phyloP scores from a whole-genome alignment of 2,113 vertebrate genomes.

The Helogale parvula region DNA sequence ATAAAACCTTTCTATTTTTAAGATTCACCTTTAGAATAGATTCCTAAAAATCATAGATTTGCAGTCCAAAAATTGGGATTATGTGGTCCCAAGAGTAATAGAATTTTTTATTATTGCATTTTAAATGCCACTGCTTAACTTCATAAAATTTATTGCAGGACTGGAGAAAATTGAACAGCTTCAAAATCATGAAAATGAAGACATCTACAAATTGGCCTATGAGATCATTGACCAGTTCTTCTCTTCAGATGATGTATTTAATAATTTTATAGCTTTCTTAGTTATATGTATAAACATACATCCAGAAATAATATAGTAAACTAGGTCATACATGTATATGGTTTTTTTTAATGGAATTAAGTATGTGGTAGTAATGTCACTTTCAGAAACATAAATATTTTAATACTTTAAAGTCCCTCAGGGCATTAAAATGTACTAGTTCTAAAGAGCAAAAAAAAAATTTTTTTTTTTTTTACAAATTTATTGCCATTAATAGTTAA shows the following conservation, averaged over 20 bases:
- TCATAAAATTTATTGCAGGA: conserved; percentile 84
- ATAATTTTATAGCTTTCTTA: conserved; percentile 45
- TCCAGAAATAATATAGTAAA: conserved; percentile 14
- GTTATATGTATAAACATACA: neutral
- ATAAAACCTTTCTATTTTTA: conserved; percentile 44
- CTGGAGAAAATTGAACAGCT: conserved; percentile 99
- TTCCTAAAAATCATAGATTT: neutral
- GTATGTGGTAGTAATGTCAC: neutral
- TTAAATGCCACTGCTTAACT: conserved; percentile 32
- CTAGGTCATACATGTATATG: neutral
- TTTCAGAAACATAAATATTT: conserved; percentile 49
- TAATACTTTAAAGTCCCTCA: neutral
- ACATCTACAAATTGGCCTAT: conserved; percentile 99
- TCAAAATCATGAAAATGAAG: conserved; percentile 99
- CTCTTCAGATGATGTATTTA: conserved; percentile 97
- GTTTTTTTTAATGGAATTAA: neutral
- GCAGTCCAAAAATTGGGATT: neutral
- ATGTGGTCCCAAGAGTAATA: neutral
- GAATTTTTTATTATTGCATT: neutral
- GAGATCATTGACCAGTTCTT: conserved; percentile 99
- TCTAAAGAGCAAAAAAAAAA: neutral
- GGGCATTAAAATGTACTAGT: neutral
- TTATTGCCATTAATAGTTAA: neutral
- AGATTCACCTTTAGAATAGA: conserved; percentile 28
- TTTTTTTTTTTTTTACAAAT: neutral